Conservation (phyloP, 2,113 vertebrate genomes). For the Corydoras maculifer region DNA sequence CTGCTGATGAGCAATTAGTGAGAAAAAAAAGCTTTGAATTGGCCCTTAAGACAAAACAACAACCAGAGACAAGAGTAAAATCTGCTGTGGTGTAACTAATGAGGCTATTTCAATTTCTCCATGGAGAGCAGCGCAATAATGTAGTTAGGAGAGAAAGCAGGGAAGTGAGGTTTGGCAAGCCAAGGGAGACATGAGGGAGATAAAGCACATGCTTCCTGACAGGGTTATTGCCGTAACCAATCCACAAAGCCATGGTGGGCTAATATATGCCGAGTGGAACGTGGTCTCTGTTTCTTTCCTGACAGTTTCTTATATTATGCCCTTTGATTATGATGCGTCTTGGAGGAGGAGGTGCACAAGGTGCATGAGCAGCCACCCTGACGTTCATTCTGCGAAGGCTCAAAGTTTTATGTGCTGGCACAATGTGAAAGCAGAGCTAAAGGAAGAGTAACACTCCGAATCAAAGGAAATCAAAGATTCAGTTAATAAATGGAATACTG, state of each 20-base stretch:
- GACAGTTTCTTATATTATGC: neutral
- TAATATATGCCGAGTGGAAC: neutral
- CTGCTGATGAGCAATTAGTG: neutral
- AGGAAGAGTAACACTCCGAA: neutral
- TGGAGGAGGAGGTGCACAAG: constrained; percentile 11
- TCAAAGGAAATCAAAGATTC: neutral
- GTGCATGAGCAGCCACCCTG: constrained; percentile 4
- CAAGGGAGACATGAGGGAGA: neutral
- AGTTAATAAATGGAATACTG: neutral
- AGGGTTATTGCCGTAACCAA: constrained; percentile 1
- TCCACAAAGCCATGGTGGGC: neutral
- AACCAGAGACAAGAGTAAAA: neutral
- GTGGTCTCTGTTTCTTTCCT: neutral
- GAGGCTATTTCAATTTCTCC: neutral
- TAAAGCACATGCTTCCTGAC: neutral
- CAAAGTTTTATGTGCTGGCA: neutral
- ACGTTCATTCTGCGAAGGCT: neutral
- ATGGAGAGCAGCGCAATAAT: neutral
- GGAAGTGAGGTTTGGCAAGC: neutral
- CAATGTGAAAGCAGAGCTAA: neutral
- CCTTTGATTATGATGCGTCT: constrained; percentile 16
- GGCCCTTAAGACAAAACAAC: neutral
- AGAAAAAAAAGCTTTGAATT: neutral
- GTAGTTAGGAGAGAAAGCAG: neutral
- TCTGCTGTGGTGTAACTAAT: neutral